These are phyloP conservation scores for Danio tinwini DNA, from an alignment of 2,797 vertebrate species.

Conservation along the genomic window DNA sequence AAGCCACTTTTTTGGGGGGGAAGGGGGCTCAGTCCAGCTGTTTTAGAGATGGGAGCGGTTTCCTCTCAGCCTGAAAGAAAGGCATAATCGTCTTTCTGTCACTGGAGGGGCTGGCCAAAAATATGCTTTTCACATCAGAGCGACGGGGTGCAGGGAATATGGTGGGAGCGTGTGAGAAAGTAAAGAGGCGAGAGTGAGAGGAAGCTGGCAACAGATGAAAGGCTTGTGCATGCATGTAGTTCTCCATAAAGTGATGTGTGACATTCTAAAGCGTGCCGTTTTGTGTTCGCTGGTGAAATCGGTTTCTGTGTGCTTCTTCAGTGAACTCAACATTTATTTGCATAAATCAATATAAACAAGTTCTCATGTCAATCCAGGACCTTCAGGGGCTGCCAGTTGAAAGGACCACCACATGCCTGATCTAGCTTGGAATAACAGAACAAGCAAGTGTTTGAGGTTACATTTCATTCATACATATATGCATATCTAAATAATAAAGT, in stretches of 20 bases:
- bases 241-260: constrained; percentile 43
- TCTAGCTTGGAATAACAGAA: neutral
- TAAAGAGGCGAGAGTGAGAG: constrained; percentile 13
- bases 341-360: constrained; percentile 20
- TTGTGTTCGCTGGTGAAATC: constrained; percentile 18
- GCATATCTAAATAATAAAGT: too few species aligned
- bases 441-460: neutral
- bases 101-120: constrained; percentile 67
- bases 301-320: neutral
- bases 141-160: constrained; percentile 36
- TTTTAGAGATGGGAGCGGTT: constrained; percentile 74
- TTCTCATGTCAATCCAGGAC: constrained; percentile 4
- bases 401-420: neutral
- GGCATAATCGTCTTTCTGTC: constrained; percentile 80
- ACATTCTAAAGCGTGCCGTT: constrained; percentile 40
- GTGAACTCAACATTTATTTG: constrained; percentile 12
- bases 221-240: neutral
- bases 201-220: constrained; percentile 56
- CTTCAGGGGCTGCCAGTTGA: neutral
- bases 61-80: constrained; percentile 69
- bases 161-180: constrained; percentile 45
- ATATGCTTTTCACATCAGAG: constrained; percentile 65
- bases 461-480: neutral
- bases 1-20: constrained; percentile 19
- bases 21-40: constrained; percentile 68